These are phyloP conservation scores for Cataglyphis hispanica DNA, from an alignment of 1,140 invertebrate genomes.

Conservation along the genomic window DNA sequence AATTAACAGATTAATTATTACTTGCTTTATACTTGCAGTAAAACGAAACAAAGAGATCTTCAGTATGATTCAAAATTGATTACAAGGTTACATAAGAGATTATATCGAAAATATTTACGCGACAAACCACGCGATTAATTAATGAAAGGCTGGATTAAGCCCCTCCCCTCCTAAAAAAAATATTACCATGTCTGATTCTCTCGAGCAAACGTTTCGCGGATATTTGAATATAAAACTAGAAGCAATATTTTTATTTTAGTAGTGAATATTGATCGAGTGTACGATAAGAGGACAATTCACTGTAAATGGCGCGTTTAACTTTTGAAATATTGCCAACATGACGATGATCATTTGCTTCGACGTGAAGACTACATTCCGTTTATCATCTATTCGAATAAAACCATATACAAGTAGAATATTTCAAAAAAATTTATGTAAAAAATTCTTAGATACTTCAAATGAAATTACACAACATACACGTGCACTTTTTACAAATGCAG, in stretches of 20 bases:
- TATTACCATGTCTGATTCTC: neutral
- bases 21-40: neutral
- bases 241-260: neutral
- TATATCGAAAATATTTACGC: neutral
- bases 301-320: conserved; percentile 74
- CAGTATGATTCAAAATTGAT: neutral
- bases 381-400: conserved; percentile 2
- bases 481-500: neutral
- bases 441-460: neutral
- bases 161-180: neutral
- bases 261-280: neutral
- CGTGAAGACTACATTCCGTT: neutral
- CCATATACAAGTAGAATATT: neutral
- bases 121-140: neutral
- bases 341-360: conserved; percentile 64
- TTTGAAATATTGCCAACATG: conserved; percentile 79
- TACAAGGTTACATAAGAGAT: neutral
- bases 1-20: neutral
- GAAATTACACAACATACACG: neutral
- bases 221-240: neutral
- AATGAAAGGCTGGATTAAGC: neutral
- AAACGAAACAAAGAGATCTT: conserved; percentile 22
- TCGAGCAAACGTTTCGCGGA: neutral
- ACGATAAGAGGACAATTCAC: conserved; percentile 69
- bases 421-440: neutral